Percentiles rank a stretch among this genome's conserved stretches.
phyloP scores from a whole-genome alignment of 1,140 invertebrate species.

The Drosophila neocordata region DNA sequence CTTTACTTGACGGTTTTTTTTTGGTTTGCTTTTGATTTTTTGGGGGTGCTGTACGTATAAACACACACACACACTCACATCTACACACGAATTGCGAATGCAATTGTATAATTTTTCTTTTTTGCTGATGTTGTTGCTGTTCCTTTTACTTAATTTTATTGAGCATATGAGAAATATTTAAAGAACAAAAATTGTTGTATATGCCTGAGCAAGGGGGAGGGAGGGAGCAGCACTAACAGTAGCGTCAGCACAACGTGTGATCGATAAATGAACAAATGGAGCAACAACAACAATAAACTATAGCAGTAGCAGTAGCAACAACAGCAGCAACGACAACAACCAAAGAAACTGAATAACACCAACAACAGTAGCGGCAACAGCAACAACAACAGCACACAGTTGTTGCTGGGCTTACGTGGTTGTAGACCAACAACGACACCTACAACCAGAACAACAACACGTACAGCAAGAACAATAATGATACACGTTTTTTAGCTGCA shows the following conservation, averaged over 20 bases:
- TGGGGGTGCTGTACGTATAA: constrained; percentile 64
- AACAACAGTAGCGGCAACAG: constrained; percentile 8
- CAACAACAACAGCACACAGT: constrained; percentile 3
- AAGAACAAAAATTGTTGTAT: constrained; percentile 32
- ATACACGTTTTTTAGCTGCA: constrained; percentile 12
- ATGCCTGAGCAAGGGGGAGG: neutral
- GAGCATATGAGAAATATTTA: constrained; percentile 62
- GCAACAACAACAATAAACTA: constrained; percentile 19
- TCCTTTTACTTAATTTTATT: constrained; percentile 35
- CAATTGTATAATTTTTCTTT: constrained; percentile 75
- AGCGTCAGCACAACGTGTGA: constrained; percentile 55
- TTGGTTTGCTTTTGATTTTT: constrained; percentile 40
- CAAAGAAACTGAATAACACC: constrained; percentile 28
- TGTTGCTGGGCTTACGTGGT: constrained; percentile 24
- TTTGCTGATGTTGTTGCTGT: neutral
- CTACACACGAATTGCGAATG: constrained; percentile 44
- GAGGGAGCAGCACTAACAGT: constrained; percentile 21
- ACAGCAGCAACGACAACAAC: constrained; percentile 11
- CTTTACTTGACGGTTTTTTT: constrained; percentile 33
- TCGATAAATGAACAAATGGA: constrained; percentile 61
- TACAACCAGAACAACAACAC: constrained; percentile 30
- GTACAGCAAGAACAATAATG: constrained; percentile 14
- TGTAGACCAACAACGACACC: constrained; percentile 9
- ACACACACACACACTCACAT: neutral
- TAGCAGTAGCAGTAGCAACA: constrained; percentile 17